A percentile compares a stretch with the other conserved stretches of the same genome.
These are phyloP conservation scores for Microctonus aethiopoides DNA, from an alignment of 2,888 invertebrate genomes.

Conservation along the genomic window DNA sequence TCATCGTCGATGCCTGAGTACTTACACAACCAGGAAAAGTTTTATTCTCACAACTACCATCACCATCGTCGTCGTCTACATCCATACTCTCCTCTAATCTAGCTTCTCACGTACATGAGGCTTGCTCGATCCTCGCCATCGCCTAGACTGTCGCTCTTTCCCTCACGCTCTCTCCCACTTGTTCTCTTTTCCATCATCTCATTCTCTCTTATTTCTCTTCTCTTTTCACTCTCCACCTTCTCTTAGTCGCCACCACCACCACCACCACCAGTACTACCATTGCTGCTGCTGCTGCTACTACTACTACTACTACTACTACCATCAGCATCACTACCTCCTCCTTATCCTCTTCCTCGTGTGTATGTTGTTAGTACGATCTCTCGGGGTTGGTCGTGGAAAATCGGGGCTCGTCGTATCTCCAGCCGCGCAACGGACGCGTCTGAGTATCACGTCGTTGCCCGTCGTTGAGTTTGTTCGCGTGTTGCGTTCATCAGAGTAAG, in stretches of 20 bases:
- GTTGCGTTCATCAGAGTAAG: slow-evolving; percentile 7
- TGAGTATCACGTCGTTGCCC: slow-evolving; percentile 7
- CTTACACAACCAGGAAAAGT: slow-evolving; percentile 64
- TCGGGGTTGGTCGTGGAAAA: slow-evolving; percentile 59
- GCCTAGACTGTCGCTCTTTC: slow-evolving; percentile 18
- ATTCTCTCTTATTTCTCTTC: slow-evolving; percentile 47
- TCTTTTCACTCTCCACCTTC: slow-evolving; percentile 46
- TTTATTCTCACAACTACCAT: slow-evolving; percentile 63
- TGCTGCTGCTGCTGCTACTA: slow-evolving; percentile 42
- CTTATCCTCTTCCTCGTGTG: slow-evolving; percentile 46
- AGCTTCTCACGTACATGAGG: slow-evolving; percentile 59
- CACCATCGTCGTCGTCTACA: slow-evolving; percentile 47
- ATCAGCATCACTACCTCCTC: slow-evolving; percentile 37
- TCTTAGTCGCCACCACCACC: slow-evolving; percentile 38
- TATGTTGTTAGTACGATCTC: slow-evolving; percentile 54
- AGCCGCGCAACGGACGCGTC: slow-evolving; percentile 6
- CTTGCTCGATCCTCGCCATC: slow-evolving; percentile 31
- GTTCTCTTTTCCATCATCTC: slow-evolving; percentile 48
- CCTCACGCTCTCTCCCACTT: slow-evolving; percentile 39
- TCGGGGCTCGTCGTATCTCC: slow-evolving; percentile 53
- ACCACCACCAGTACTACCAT: slow-evolving; percentile 44
- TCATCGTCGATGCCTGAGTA: slow-evolving; percentile 30
- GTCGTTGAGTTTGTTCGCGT: slow-evolving; percentile 1
- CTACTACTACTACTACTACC: slow-evolving; percentile 46
- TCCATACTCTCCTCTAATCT: slow-evolving; percentile 59